These are phyloP conservation scores for Lemur catta DNA, from an alignment of 2,797 vertebrate genomes.

Conservation along the genomic window DNA sequence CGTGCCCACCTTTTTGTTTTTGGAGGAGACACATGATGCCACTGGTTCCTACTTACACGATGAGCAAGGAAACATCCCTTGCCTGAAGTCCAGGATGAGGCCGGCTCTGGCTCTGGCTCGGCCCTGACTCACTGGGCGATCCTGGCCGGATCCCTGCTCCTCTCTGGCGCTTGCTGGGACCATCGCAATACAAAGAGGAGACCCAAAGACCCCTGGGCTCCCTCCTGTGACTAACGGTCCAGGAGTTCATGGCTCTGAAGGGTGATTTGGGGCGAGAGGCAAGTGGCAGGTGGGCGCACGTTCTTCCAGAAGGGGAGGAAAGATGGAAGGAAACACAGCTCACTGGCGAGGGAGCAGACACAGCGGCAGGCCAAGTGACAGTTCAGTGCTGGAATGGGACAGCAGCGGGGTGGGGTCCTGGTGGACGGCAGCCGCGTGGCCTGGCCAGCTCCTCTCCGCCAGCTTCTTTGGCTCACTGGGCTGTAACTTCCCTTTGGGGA, in stretches of 20 bases:
- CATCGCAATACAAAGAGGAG: not conserved
- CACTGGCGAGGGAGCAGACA: not conserved
- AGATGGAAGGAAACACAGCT: not conserved
- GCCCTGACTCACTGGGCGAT: not conserved
- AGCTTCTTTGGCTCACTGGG: not conserved
- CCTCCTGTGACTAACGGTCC: not conserved
- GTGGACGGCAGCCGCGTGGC: rapidly evolving
- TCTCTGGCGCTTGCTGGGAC: not conserved
- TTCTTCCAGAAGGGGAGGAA: not conserved
- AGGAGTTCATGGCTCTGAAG: not conserved
- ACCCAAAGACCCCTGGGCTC: not conserved
- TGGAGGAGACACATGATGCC: not conserved
- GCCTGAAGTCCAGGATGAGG: not conserved
- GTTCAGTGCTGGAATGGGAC: not conserved
- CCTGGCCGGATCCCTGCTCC: not conserved
- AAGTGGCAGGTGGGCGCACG: not conserved
- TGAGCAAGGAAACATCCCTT: not conserved
- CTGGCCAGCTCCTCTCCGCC: too few species aligned
- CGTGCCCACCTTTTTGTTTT: not conserved
- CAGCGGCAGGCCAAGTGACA: not conserved
- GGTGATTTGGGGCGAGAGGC: not conserved
- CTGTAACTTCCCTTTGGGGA: not conserved
- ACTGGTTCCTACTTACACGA: not conserved
- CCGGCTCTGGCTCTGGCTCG: too few species aligned
- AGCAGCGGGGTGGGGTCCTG: rapidly evolving